These are phyloP conservation scores for Mythimna albipuncta DNA, from an alignment of 2,888 invertebrate genomes.

Conservation along the genomic window DNA sequence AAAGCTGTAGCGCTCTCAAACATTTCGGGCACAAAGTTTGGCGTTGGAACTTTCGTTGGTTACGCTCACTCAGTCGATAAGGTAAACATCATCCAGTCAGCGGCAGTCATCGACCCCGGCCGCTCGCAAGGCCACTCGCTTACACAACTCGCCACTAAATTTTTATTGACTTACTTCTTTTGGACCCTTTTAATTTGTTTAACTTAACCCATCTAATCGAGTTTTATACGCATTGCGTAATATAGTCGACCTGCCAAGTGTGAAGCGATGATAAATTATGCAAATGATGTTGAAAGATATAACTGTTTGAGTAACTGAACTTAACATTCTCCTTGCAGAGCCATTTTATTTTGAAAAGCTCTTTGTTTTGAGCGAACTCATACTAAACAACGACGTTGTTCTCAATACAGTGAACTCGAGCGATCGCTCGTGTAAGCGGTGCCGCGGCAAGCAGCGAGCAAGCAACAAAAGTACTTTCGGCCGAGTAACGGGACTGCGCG, in stretches of 20 bases:
- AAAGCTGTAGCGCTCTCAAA: slow-evolving; percentile 70
- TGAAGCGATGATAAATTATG: slow-evolving; percentile 59
- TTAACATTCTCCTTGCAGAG: slow-evolving; percentile 61
- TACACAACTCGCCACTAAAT: slow-evolving; percentile 83
- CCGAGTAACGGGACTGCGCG: slow-evolving; percentile 88
- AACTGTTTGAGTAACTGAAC: slow-evolving; percentile 71
- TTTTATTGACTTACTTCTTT: slow-evolving; percentile 75
- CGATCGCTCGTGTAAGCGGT: slow-evolving; percentile 79
- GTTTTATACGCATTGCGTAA: slow-evolving; percentile 44
- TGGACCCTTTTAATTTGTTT: slow-evolving; percentile 60
- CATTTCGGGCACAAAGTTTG: slow-evolving; percentile 72
- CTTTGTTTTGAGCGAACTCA: slow-evolving; percentile 82
- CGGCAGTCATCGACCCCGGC: slow-evolving; percentile 84
- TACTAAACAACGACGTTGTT: slow-evolving; percentile 79
- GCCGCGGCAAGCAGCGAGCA: slow-evolving; percentile 65
- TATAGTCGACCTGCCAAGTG: slow-evolving; percentile 14
- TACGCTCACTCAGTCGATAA: slow-evolving; percentile 82
- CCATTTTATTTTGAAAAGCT: slow-evolving; percentile 78
- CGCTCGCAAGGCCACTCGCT: slow-evolving; percentile 86
- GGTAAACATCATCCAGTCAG: slow-evolving; percentile 84
- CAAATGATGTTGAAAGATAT: slow-evolving; percentile 63
- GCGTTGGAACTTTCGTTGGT: slow-evolving; percentile 81
- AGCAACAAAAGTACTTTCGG: slow-evolving; percentile 89
- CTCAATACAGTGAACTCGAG: slow-evolving; percentile 86
- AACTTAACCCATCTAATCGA: slow-evolving; percentile 43